These are phyloP conservation scores for Drosophila teissieri DNA, from an alignment of 1,140 invertebrate species.

Conservation along the genomic window DNA sequence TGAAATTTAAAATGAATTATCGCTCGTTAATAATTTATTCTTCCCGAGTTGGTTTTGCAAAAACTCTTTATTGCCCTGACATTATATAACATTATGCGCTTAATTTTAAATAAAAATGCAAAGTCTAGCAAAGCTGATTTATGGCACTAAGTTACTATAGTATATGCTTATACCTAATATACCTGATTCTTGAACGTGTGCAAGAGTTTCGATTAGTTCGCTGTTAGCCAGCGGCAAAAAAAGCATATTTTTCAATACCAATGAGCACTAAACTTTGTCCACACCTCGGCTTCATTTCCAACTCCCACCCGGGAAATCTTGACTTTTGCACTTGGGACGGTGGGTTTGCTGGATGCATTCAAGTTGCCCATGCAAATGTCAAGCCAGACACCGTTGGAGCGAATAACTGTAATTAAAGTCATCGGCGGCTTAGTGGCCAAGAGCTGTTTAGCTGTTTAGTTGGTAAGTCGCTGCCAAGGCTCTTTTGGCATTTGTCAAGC, in stretches of 20 bases:
- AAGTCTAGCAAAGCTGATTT: constrained; percentile 12
- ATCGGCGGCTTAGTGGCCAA: constrained; percentile 27
- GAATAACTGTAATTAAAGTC: constrained; percentile 78
- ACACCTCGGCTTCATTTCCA: constrained; percentile 14
- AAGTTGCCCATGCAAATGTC: constrained; percentile 66
- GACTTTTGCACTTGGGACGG: constrained; percentile 46
- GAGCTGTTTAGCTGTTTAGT: constrained; percentile 29
- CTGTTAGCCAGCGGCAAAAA: neutral
- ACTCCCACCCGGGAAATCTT: constrained; percentile 36
- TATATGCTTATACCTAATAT: neutral
- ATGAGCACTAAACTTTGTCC: constrained; percentile 21
- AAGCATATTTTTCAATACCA: constrained; percentile 21
- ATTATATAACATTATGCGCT: neutral
- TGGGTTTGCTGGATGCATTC: constrained; percentile 7
- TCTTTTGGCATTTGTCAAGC: constrained; percentile 62
- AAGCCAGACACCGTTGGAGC: constrained; percentile 55
- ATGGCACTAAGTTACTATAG: neutral
- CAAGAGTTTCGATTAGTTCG: constrained; percentile 7
- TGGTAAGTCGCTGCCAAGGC: constrained; percentile 67
- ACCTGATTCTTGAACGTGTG: constrained; percentile 9
- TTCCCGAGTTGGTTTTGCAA: neutral
- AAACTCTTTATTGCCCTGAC: neutral
- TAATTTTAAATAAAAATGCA: neutral
- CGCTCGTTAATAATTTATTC: neutral
- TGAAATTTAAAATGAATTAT: neutral